phyloP scores from a whole-genome alignment of 1,140 invertebrate species.

The Cylas formicarius region DNA sequence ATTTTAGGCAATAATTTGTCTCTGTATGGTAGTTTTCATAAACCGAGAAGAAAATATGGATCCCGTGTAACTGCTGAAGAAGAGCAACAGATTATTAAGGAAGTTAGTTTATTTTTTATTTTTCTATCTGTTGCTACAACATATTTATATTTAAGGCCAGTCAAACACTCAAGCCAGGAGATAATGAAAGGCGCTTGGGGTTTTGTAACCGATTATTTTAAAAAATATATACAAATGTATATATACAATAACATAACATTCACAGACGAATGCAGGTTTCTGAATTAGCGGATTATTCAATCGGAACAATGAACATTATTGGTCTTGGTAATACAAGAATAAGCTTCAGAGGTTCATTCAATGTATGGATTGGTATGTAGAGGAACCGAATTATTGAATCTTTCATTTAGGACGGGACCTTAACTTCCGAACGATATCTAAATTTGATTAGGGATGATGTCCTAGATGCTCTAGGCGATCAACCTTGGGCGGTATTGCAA shows the following conservation, averaged over 20 bases:
- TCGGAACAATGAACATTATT: no score
- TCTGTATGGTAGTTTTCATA: no score
- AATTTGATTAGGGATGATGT: slow-evolving; percentile 3
- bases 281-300: slow-evolving; percentile 6
- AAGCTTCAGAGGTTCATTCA: slow-evolving; percentile 1
- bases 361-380: slow-evolving; percentile 9
- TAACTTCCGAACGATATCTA: slow-evolving; percentile 11
- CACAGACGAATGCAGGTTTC: slow-evolving; percentile 5
- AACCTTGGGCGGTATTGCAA: slow-evolving; percentile 10
- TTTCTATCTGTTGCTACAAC: no score
- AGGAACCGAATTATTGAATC: background rate
- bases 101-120: slow-evolving; percentile 3
- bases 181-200: no score
- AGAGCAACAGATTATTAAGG: slow-evolving; percentile 4
- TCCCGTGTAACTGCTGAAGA: slow-evolving; percentile 7
- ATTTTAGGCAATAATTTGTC: slow-evolving; percentile 7
- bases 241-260: no score
- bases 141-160: slow-evolving; percentile 5
- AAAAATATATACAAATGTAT: slow-evolving; percentile 8
- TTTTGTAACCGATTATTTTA: slow-evolving; percentile 3
- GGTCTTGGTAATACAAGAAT: slow-evolving; percentile 2
- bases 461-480: background rate
- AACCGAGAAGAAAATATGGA: slow-evolving; percentile 8
- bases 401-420: slow-evolving; percentile 1
- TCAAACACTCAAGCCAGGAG: background rate